A percentile compares a stretch with the other conserved stretches of the same genome.
These are phyloP conservation scores for Myzus persicae DNA, from an alignment of 1,140 invertebrate species.

Conservation along the genomic window DNA sequence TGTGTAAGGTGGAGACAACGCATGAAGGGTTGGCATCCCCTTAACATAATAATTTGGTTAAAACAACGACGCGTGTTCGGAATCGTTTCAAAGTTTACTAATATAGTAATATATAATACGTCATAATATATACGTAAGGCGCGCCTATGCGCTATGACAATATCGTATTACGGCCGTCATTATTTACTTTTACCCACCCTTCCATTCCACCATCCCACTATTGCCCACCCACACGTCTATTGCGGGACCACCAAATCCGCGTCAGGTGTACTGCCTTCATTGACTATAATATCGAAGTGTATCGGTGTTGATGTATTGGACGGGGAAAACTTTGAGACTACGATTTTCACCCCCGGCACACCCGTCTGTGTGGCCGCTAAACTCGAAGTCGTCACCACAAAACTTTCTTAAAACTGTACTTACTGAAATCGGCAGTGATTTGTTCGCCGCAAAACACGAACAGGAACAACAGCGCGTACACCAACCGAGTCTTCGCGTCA, in stretches of 20 bases:
- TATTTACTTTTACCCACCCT: background rate
- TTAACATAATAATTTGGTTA: background rate
- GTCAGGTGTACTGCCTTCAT: background rate
- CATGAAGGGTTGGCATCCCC: no score
- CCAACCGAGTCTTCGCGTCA: background rate
- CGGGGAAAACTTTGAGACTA: background rate
- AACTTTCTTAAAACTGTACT: constrained; percentile 29
- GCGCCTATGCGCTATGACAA: background rate
- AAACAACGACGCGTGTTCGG: background rate
- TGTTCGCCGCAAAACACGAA: constrained; percentile 26
- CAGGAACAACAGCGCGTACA: background rate
- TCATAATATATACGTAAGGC: background rate
- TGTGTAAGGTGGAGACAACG: background rate
- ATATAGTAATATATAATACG: background rate
- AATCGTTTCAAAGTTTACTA: background rate
- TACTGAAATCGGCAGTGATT: constrained; percentile 29
- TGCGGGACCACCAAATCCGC: background rate
- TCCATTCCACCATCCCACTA: background rate
- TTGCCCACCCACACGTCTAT: background rate
- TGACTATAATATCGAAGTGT: background rate
- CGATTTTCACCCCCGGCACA: background rate
- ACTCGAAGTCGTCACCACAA: background rate
- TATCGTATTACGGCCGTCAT: background rate
- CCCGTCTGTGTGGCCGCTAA: background rate
- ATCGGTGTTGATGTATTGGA: background rate